These are phyloP conservation scores for Ataeniobius toweri DNA, from an alignment of 2,797 vertebrate genomes.

Conservation along the genomic window DNA sequence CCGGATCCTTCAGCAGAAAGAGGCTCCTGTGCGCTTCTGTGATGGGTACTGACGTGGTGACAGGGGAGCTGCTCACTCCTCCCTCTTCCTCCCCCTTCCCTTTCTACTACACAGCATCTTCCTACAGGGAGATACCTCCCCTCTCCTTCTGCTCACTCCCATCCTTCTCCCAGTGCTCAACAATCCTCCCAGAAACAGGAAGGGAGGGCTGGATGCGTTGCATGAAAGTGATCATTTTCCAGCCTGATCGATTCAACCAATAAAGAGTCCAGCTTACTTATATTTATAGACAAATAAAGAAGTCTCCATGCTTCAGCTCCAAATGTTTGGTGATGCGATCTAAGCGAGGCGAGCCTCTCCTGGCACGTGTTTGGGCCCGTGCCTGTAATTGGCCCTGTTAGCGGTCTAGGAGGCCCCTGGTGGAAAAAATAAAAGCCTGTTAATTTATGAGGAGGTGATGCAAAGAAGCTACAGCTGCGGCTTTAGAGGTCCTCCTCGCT, in stretches of 20 bases:
- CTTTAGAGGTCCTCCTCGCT: neutral
- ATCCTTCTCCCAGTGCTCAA: constrained; percentile 49
- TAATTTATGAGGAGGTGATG: neutral
- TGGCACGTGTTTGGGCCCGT: constrained; percentile 71
- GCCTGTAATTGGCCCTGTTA: constrained; percentile 62
- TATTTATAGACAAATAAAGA: neutral
- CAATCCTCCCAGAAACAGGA: constrained; percentile 30
- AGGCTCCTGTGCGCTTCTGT: constrained; percentile 51
- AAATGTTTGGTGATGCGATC: constrained; percentile 47
- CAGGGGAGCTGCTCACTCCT: constrained; percentile 32
- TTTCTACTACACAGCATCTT: constrained; percentile 66
- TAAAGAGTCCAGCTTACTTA: neutral
- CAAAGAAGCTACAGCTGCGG: neutral
- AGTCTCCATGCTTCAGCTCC: neutral
- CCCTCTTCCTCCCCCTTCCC: constrained; percentile 28
- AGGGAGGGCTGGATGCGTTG: neutral
- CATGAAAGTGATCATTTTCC: neutral
- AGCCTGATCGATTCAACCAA: neutral
- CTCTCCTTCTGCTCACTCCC: constrained; percentile 40
- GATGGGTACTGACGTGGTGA: constrained; percentile 66
- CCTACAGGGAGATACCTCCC: constrained; percentile 56
- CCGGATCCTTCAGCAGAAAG: constrained; percentile 38
- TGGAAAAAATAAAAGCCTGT: constrained; percentile 14
- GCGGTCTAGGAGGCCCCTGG: constrained; percentile 32
- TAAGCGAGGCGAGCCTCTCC: constrained; percentile 55